These are phyloP conservation scores for Podarcis siculus DNA, from an alignment of 2,797 vertebrate genomes.

Conservation along the genomic window DNA sequence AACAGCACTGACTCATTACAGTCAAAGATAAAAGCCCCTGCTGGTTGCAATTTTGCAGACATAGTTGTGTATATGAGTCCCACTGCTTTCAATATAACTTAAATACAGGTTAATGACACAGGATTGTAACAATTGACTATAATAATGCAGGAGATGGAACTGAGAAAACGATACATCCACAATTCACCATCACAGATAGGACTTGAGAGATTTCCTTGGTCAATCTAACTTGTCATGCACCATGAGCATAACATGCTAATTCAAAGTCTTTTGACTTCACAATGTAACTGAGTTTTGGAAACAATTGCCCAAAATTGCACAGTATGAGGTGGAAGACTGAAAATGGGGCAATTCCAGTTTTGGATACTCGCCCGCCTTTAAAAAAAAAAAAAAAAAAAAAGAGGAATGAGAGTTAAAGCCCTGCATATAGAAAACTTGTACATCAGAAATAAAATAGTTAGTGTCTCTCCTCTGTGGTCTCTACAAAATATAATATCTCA, in stretches of 20 bases:
- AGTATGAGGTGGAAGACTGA: not conserved
- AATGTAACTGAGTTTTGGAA: conserved; percentile 64
- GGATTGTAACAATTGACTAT: not conserved
- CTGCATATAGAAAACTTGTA: not conserved
- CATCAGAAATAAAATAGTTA: not conserved
- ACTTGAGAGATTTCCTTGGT: conserved; percentile 44
- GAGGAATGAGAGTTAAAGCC: not conserved
- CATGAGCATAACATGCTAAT: conserved; percentile 65
- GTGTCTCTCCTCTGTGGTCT: not conserved
- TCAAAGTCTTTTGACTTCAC: conserved; percentile 65
- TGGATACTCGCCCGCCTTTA: not conserved
- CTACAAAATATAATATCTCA: not conserved
- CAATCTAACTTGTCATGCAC: conserved; percentile 65
- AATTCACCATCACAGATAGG: conserved; percentile 55
- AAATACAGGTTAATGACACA: not conserved
- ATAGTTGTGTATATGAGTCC: not conserved
- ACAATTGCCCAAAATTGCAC: not conserved
- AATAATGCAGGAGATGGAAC: conserved; percentile 30
- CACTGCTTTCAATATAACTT: not conserved
- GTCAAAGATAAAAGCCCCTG: not conserved
- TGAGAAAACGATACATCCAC: conserved; percentile 63
- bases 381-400: not conserved
- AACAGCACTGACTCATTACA: not conserved
- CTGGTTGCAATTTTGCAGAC: not conserved
- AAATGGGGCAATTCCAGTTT: not conserved